Base-by-base conservation (phyloP, 2,113 vertebrate species). In the Nansenia antarctica region DNA sequence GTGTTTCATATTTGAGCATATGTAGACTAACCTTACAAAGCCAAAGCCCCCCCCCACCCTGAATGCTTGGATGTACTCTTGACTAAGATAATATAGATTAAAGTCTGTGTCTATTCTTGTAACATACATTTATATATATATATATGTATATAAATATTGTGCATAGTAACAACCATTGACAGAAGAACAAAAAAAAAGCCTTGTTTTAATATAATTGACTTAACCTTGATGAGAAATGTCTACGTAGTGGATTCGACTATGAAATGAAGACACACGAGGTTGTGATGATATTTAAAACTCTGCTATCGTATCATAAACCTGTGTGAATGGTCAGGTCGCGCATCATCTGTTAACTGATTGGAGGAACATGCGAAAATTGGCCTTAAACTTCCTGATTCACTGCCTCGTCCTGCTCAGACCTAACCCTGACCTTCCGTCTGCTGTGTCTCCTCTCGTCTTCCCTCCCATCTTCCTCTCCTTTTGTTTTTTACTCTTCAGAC, bases 1-100 rank as follows among this genome's bases (percentile, higher is more conserved):
- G 81, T 79, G 62, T 84, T 82, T 78, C 73, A 76, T 87, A 80
- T 78, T 71, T 79, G 79, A 45, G 82, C 73, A 84, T 85, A 89
- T 82, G 79, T 90, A 85, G 85, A 91, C 85, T 92, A 90, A 92
- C 85, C 80, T 88, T 87, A 52, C 82, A 89, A 84, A 91, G 86
- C 91, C 91, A 93, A 93, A 92, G 92, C 88, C 85, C 77, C 87
- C 80, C 84, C 81, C 80, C 80, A 84, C 81, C 80, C 83, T 60
- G 86, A 90, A 91, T 92, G 91, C 88, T 90, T 91, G 89, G 88
- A 92, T 90, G 86, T 91, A 88, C 71, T 90, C 81, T 76, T 88
- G 73, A 83, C 68, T 84, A 70, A 83, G 73, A 88, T 91, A 79
- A 77, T 85, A 81, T 85, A 81, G 86, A 88, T 83, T 89, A 78